Base-by-base conservation (phyloP, 2,797 vertebrate species). In the Triplophysa bombifrons region DNA sequence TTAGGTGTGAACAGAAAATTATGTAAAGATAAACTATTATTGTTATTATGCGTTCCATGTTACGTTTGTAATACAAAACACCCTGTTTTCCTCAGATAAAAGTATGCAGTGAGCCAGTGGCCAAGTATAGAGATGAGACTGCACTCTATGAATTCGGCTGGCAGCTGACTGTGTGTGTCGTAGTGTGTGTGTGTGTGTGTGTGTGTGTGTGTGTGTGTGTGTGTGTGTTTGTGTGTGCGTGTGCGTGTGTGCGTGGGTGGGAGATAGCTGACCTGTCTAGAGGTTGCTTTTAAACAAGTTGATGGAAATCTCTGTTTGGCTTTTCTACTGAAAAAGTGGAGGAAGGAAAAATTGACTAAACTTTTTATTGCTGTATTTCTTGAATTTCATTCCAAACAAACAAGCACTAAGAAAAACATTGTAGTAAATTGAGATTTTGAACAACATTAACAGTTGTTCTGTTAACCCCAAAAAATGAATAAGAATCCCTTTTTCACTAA, bases 271-370 rank as follows among this genome's bases (percentile, higher is more conserved):
- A 88, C 91, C 86, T 89, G 89, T 91, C 91, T 80, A 80, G 88
- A 88, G 90, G 89, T 92, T 92, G 92, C 34, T 38, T 38, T 38
- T 38, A 38, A 38, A 8, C 90, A 86, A 86, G 89, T 89, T 92
- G 92, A 93, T 91, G 88, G 90, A 86, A 80, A 88, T 77, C 88
- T 87, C 91, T 93, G 91, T 93, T 92, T 92, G 90, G 89, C 67
- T 87, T 91, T 91, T 89, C 88, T 88, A 87, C 82, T 77, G 88
- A 87, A 91, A 90, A 90, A 85, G 4, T 22, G 61, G 48, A 86
- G 86, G 88, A 82, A 73, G 88, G 82, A 55, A 74, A 74, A 74
- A 74, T 66, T 46, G 22, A 38, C 9, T 22, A 73, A 72, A 70
- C 38, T 0, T 58, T 58, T 22, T 58, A 20, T 22, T 58, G 4